Base-by-base conservation (phyloP, 2,113 vertebrate species). In the Oryzias celebensis region DNA sequence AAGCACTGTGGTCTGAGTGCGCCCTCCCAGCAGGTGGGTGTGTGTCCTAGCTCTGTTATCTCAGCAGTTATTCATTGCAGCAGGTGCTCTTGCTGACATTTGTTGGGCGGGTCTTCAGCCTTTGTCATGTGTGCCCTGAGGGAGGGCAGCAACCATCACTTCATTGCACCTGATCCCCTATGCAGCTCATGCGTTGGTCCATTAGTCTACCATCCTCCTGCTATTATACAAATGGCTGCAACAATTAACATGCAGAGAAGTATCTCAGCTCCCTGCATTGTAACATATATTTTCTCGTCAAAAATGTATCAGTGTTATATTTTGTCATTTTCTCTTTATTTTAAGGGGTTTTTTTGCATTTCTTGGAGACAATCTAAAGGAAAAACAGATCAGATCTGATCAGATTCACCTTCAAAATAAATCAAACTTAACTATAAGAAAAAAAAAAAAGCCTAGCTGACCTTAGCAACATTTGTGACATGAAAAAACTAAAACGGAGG, bases 31-130 rank as follows among this genome's bases (percentile, higher is more conserved):
- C 80, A 76, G 70, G 87, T 83, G 64, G 73, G 46, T 73, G 73
- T 66, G 70, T 86, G 75, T 85, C 73, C 84, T 74, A 68, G 58
- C 70, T 84, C 52, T 74, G 76, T 76, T 82, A 78, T 71, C 71
- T 65, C 66, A 64, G 73, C 73, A 75, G 85, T 88, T 85, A 87
- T 84, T 90, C 83, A 78, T 79, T 63, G 84, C 61, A 76, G 84
- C 86, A 88, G 85, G 85, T 89, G 85, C 82, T 87, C 65, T 59
- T 48, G 54, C 71, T 87, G 87, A 89, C 87, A 84, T 89, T 85
- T 81, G 83, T 81, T 70, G 81, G 77, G 78, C 77, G 59, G 80
- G 82, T 84, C 85, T 77, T 71, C 78, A 83, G 84, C 87, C 84
- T 85, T 86, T 83, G 84, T 88, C 84, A 82, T 83, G 62, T 41